Percentiles rank a stretch among this genome's conserved stretches.
Conservation (phyloP, 2,797 vertebrate genomes). For the Pseudomugil gertrudae region DNA sequence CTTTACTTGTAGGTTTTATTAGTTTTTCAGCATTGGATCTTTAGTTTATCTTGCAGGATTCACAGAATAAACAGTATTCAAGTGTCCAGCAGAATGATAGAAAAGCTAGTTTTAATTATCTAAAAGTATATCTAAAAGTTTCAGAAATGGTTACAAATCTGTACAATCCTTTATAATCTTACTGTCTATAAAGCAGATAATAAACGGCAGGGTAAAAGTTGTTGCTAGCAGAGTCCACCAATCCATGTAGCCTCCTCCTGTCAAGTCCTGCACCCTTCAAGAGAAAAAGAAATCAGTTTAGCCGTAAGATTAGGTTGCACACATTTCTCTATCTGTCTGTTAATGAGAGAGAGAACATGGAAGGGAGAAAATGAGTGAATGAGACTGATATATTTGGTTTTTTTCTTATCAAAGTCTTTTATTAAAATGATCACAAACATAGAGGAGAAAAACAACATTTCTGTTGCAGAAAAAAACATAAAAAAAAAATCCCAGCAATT, state of each 20-base stretch:
- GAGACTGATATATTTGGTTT: no score
- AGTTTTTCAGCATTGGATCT: neutral
- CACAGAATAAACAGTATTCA: neutral
- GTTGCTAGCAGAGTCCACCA: conserved; percentile 72
- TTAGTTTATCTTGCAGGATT: no score
- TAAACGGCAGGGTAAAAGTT: conserved; percentile 71
- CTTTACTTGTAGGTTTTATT: neutral
- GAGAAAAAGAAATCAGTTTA: conserved; percentile 42
- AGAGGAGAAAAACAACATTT: no score
- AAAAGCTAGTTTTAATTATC: neutral
- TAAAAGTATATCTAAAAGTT: neutral
- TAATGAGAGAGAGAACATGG: no score
- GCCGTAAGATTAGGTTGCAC: neutral
- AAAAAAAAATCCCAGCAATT: no score
- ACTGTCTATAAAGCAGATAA: conserved; percentile 80
- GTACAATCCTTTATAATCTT: conserved; percentile 36
- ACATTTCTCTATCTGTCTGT: no score
- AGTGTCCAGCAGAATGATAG: neutral
- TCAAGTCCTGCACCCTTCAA: conserved; percentile 49
- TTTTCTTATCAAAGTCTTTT: no score
- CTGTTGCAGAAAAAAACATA: no score
- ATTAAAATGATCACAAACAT: no score
- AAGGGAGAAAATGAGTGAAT: no score
- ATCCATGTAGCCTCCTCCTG: conserved; percentile 70
- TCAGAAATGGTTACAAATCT: no score